Evolutionary conservation across 2,797 vertebrate species (phyloP), one percentile per base, ranked within the genome.

Genomic region (Gouania willdenowi): DNA sequence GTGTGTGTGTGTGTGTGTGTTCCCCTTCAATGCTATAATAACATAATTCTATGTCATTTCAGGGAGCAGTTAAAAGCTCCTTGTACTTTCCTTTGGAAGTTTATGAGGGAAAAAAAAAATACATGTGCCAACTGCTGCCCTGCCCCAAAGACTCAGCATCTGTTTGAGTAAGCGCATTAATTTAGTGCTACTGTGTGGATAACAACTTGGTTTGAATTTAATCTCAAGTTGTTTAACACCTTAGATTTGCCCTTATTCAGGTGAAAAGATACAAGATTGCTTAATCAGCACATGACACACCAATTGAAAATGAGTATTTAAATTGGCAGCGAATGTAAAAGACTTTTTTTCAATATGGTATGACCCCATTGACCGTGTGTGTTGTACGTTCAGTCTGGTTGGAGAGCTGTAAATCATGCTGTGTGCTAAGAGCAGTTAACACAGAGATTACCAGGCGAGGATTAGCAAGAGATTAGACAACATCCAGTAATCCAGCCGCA

Each of bases 41-140:
- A 71, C 24, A 48, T 85, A 83, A 83, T 82, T 77, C 65, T 77
- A 85, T 80, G 68, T 80, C 30, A 77, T 83, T 80, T 77, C 59
- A 40, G 34, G 35, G 60, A 56, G 73, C 29, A 78, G 68, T 78
- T 82, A 72, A 75, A 81, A 56, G 68, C 69, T 77, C 49, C 18
- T 5, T 5, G 18, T 3, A 3, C 18, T 19, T 19, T 18, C n/a
- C n/a, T n/a, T n/a, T n/a, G n/a, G n/a, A n/a, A 13, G 41, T 44
- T 46, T 62, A 59, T 48, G 35, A 58, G 52, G 42, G 30, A 4
- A 57, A 53, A 43, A 36, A 36, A 29, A 27, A 26, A 27, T 15
- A 40, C 53, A 51, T 12, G 29, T 63, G 67, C 67, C 53, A 66
- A 34, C 44, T 37, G 55, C 26, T 54, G 60, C 44, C 66, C 56